phyloP scores from a whole-genome alignment of 2,113 vertebrate species.

The Felis chaus region DNA sequence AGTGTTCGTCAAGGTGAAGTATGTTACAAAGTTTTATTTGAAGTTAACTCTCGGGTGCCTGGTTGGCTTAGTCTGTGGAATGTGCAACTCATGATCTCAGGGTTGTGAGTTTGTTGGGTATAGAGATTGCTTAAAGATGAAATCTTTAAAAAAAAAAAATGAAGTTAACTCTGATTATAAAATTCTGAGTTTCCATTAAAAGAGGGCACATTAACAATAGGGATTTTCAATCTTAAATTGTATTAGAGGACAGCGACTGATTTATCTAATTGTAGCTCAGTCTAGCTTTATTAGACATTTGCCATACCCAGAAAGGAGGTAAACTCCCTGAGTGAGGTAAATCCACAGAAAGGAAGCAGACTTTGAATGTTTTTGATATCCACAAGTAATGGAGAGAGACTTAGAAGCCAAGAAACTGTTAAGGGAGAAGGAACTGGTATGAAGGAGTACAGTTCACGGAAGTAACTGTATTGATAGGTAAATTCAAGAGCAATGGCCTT shows the following conservation, averaged over 20 bases:
- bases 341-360: background rate
- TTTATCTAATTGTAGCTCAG: background rate
- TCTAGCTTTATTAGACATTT: background rate
- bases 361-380: background rate
- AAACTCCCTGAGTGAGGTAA: background rate
- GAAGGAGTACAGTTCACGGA: background rate
- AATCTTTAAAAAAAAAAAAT: background rate
- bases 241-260: background rate
- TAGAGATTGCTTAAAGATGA: too few relatives aligned
- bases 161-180: background rate
- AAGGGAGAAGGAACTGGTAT: background rate
- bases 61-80: too few relatives aligned
- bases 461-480: background rate
- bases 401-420: background rate
- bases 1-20: background rate
- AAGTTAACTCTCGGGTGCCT: background rate
- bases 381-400: background rate
- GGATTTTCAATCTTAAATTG: constrained; percentile 14
- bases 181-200: constrained; percentile 42
- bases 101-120: too few relatives aligned
- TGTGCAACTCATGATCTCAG: too few relatives aligned
- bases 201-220: background rate
- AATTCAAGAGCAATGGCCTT: background rate
- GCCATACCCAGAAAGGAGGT: background rate
- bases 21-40: constrained; percentile 4